A percentile compares a stretch with the other conserved stretches of the same genome.
Conservation (phyloP, 2,113 vertebrate species). For the Cyanoramphus novaezelandiae region DNA sequence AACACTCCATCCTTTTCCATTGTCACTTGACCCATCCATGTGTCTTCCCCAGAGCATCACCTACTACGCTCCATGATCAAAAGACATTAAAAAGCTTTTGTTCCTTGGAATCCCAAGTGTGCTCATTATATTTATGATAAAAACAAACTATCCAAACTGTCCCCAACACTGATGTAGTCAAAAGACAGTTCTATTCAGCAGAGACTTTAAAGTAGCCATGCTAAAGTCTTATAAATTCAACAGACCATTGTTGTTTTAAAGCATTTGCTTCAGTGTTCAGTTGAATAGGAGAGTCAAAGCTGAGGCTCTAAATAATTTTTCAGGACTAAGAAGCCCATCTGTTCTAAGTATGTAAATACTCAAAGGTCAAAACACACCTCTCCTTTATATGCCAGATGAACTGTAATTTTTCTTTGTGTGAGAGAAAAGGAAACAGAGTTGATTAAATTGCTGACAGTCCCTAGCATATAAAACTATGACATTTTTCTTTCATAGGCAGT, state of each 20-base stretch:
- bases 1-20: not conserved
- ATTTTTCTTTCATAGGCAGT: not conserved
- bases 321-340: not conserved
- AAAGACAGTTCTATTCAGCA: not conserved
- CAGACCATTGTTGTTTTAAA: not conserved
- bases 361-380: not conserved
- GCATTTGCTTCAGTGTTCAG: not conserved
- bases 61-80: not conserved
- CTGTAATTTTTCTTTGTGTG: not conserved
- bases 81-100: not conserved
- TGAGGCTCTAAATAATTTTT: not conserved
- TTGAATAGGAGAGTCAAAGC: not conserved
- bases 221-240: not conserved
- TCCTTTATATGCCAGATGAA: not conserved
- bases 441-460: not conserved
- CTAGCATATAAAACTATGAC: not conserved
- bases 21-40: not conserved
- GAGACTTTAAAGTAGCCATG: not conserved
- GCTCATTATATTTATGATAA: not conserved
- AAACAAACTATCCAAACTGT: not conserved
- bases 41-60: not conserved
- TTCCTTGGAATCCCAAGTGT: rapidly evolving
- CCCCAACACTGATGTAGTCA: not conserved
- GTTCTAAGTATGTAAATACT: not conserved
- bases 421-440: not conserved